Conservation (phyloP, 1,140 invertebrate genomes). For the Kradibia gibbosae region DNA sequence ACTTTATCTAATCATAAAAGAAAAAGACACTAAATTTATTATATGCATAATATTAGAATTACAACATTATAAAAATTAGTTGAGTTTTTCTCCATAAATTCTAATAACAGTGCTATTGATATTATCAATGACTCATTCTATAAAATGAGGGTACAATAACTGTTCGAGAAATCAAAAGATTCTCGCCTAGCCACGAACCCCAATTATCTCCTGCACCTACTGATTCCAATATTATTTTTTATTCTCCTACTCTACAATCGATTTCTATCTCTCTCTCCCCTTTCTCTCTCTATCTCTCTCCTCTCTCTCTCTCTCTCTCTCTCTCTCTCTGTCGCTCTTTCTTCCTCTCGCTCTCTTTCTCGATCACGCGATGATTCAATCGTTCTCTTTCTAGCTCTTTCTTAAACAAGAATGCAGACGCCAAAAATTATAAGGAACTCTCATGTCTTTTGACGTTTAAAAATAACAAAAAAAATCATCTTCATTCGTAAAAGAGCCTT, state of each 20-base stretch:
- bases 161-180: slow-evolving; percentile 31
- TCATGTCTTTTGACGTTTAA: slow-evolving; percentile 56
- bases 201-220: slow-evolving; percentile 39
- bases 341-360: not conserved
- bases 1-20: slow-evolving; percentile 18
- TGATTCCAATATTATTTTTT: no score
- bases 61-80: slow-evolving; percentile 40
- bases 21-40: not conserved
- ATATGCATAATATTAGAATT: slow-evolving; percentile 12
- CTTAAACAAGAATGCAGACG: slow-evolving; percentile 61
- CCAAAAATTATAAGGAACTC: slow-evolving; percentile 62
- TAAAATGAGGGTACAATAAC: slow-evolving; percentile 34
- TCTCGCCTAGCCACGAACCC: slow-evolving; percentile 21
- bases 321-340: slow-evolving; percentile 14
- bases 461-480: slow-evolving; percentile 28
- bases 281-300: not conserved
- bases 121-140: slow-evolving; percentile 45
- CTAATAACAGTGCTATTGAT: slow-evolving; percentile 40
- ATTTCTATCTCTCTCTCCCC: no score
- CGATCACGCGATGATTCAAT: slow-evolving; percentile 1
- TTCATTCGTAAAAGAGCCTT: slow-evolving; percentile 62
- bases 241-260: slow-evolving; percentile 10
- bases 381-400: slow-evolving; percentile 5
- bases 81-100: slow-evolving; percentile 28
- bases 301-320: slow-evolving; percentile 7